phyloP scores from a whole-genome alignment of 1,140 invertebrate species.

The Cydia pomonella region DNA sequence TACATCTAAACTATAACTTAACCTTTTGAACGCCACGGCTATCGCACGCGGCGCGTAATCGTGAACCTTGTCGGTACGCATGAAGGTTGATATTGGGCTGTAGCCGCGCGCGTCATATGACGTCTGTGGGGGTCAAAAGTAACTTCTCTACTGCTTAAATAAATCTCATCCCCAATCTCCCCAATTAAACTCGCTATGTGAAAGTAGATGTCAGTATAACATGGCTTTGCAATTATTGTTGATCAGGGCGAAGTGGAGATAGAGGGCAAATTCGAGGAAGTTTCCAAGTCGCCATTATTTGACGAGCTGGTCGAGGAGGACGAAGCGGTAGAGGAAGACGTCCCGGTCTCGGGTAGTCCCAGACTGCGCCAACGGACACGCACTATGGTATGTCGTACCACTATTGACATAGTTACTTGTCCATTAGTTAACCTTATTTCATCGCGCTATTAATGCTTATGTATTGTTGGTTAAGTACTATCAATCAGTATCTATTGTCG shows the following conservation, averaged over 20 bases:
- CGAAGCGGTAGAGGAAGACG: slow-evolving; percentile 50
- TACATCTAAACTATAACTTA: too few species aligned
- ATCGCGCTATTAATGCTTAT: too few species aligned
- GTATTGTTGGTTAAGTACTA: too few species aligned
- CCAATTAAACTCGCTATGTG: background rate
- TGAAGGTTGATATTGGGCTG: too few species aligned
- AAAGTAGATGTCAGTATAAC: background rate
- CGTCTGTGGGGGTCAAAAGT: too few species aligned
- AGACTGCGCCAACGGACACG: slow-evolving; percentile 49
- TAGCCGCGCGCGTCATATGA: too few species aligned
- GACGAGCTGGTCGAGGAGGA: slow-evolving; percentile 72
- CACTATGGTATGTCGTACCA: slow-evolving; percentile 55
- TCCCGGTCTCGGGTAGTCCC: background rate
- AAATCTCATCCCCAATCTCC: too few species aligned
- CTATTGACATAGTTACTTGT: background rate
- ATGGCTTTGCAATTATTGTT: background rate
- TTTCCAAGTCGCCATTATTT: slow-evolving; percentile 68
- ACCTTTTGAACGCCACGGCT: too few species aligned
- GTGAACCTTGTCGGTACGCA: too few species aligned
- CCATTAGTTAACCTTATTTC: too few species aligned
- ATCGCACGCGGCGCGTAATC: too few species aligned
- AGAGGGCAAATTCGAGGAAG: slow-evolving; percentile 83
- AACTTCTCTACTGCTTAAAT: too few species aligned
- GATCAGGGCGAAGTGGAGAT: slow-evolving; percentile 84
- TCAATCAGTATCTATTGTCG: background rate